Conservation (phyloP, 2,113 vertebrate genomes). For the Mesocricetus auratus region DNA sequence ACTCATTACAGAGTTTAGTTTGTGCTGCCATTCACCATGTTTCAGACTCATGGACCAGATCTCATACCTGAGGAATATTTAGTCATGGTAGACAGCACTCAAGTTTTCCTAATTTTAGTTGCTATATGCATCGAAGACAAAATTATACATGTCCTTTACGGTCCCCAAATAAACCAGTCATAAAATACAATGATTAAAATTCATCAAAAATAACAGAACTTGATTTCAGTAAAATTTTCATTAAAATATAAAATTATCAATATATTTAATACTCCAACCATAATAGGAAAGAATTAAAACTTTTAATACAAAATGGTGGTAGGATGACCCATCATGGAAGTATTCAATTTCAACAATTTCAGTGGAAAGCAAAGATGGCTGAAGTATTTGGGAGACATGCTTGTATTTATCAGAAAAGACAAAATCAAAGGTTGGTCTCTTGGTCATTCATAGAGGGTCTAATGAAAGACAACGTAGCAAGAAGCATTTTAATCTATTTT, state of each 20-base stretch:
- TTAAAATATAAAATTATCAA: conserved; percentile 7
- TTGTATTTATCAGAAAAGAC: neutral
- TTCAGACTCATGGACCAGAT: neutral
- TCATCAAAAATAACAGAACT: neutral
- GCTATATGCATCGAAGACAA: neutral
- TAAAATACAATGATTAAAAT: neutral
- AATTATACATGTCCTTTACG: neutral
- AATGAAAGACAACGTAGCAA: neutral
- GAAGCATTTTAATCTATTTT: neutral
- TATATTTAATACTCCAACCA: neutral
- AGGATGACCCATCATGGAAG: neutral
- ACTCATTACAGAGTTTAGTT: neutral
- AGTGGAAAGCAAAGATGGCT: neutral
- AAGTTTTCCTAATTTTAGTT: neutral
- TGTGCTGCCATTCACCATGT: neutral
- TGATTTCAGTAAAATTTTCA: neutral
- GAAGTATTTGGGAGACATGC: neutral
- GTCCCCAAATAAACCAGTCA: neutral
- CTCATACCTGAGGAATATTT: neutral
- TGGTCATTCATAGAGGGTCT: neutral
- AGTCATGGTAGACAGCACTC: neutral
- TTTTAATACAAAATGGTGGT: neutral
- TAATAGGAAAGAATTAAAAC: neutral
- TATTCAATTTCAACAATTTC: neutral
- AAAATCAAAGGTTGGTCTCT: neutral